Evolutionary conservation across 2,888 invertebrate species (phyloP), one percentile per base, ranked within the genome.

Genomic region (Macaria notata): DNA sequence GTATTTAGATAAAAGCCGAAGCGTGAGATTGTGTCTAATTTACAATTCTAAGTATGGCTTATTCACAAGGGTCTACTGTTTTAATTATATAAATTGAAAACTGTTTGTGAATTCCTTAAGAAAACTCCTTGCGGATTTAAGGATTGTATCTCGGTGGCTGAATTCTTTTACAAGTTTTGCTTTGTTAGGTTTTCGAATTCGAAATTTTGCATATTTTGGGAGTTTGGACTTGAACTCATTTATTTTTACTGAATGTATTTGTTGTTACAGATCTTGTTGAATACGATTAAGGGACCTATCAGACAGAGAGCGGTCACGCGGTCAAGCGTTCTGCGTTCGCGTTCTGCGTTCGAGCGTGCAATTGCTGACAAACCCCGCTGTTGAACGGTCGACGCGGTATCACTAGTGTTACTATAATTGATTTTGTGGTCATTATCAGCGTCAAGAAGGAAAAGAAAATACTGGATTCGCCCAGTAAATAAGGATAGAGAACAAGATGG

Each of bases 21-120:
- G 64, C 70, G 69, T 66, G 64, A 66, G 66, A 63, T 63, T 74
- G 69, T 71, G 65, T 64, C 72, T 68, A 63, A 78, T 78, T 75
- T 78, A 75, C 78, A 78, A 78, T 78, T 78, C 77, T 72, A 77
- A 77, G 69, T 70, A 73, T 65, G 62, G 61, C 63, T 50, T 56
- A 74, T 67, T 57, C 61, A 59, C 49, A 59, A 63, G 66, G 59
- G 64, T 56, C 66, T 53, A 61, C 61, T 53, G 66, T 68, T 68
- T 76, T 71, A 66, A 76, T 72, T 76, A 71, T 57, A 69, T 70
- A 71, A 77, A 76, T 74, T 72, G 73, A 70, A 73, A 68, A 70
- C 63, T 64, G 68, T 68, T 69, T 55, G 60, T 44, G 59, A 70
- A 68, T 68, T 71, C 66, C 65, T 54, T 38, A 9, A 46, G 5